These are phyloP conservation scores for Ciconia boyciana DNA, from an alignment of 2,113 vertebrate species.

Conservation along the genomic window DNA sequence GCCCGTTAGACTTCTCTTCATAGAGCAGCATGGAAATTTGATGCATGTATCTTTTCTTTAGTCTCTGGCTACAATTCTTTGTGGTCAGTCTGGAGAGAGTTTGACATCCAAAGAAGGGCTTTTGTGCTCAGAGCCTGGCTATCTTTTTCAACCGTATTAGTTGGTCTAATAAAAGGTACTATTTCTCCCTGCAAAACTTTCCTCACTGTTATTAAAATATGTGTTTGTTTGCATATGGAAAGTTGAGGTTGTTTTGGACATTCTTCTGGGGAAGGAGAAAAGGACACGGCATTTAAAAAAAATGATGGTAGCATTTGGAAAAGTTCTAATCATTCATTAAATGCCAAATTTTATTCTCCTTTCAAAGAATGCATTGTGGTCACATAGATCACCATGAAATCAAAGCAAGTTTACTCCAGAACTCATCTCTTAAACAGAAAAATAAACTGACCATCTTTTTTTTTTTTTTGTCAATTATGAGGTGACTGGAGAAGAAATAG, in stretches of 20 bases:
- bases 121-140: neutral
- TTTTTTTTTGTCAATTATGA: neutral
- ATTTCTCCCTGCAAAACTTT: neutral
- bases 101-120: neutral
- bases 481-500: neutral
- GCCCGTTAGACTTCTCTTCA: neutral
- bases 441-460: neutral
- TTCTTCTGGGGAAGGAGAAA: neutral
- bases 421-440: neutral
- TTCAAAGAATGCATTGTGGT: neutral
- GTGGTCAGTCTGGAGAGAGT: neutral
- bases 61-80: neutral
- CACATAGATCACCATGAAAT: neutral
- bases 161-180: neutral
- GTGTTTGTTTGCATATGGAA: neutral
- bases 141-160: neutral
- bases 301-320: neutral
- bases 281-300: neutral
- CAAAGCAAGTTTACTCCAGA: neutral
- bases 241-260: neutral
- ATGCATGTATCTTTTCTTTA: neutral
- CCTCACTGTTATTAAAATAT: neutral
- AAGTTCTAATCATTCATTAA: neutral
- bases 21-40: neutral
- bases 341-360: slow-evolving; percentile 13